These are phyloP conservation scores for Ypsolopha scabrella DNA, from an alignment of 2,888 invertebrate genomes.

Conservation along the genomic window DNA sequence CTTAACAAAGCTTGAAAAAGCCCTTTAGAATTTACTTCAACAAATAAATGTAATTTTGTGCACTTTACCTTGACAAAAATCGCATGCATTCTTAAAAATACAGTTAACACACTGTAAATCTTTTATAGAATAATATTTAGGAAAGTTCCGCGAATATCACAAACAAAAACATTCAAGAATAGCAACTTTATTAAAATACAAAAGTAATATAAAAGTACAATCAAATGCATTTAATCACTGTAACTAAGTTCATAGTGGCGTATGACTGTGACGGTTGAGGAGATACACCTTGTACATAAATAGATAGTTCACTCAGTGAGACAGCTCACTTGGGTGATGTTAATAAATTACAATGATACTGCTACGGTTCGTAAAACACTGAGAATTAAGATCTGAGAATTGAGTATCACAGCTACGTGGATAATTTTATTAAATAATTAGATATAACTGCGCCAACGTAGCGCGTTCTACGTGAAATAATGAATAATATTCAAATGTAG, in stretches of 20 bases:
- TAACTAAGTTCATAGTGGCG: constrained; percentile 52
- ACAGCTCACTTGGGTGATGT: constrained; percentile 29
- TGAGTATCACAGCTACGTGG: constrained; percentile 22
- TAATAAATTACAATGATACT: constrained; percentile 4
- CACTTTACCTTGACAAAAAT: background rate
- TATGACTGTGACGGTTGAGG: constrained; percentile 14
- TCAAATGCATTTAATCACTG: constrained; percentile 68
- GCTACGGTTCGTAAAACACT: background rate
- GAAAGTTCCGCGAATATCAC: constrained; percentile 7
- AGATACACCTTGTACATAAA: constrained; percentile 32
- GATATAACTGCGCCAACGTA: background rate
- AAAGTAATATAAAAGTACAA: constrained; percentile 67
- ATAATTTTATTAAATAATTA: constrained; percentile 5
- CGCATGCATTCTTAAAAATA: background rate
- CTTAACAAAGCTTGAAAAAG: too few species aligned
- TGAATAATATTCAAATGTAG: background rate
- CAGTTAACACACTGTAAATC: background rate
- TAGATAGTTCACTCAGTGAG: constrained; percentile 22
- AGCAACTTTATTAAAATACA: constrained; percentile 71
- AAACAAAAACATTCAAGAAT: constrained; percentile 57
- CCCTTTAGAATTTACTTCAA: background rate
- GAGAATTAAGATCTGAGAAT: constrained; percentile 11
- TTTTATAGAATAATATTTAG: constrained; percentile 9
- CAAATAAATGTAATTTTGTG: background rate
- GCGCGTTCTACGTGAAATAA: background rate